Percentiles rank a stretch among this genome's conserved stretches.
These are phyloP conservation scores for Phymanthus crucifer DNA, from an alignment of 92 coral and sea anemone species.

Conservation along the genomic window DNA sequence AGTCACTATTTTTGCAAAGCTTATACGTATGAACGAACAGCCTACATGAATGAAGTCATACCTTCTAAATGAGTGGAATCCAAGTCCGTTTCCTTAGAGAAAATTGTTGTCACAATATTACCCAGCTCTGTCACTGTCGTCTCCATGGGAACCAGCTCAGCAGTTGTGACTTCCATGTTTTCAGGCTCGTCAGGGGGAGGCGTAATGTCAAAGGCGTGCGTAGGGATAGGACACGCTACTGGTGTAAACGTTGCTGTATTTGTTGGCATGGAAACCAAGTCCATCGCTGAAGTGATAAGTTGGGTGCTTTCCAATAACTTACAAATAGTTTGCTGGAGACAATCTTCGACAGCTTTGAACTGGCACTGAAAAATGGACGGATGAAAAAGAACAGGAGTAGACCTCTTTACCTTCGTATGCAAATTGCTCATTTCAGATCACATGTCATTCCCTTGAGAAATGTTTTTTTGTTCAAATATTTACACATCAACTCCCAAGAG, in stretches of 20 bases:
- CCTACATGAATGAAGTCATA: neutral
- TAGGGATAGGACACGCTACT: constrained; percentile 14
- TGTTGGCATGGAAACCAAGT: constrained; percentile 15
- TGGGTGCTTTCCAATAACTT: constrained; percentile 36
- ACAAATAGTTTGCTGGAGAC: constrained; percentile 16
- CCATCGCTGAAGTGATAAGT: constrained; percentile 10
- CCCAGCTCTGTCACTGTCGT: constrained; percentile 25
- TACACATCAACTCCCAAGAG: too few relatives aligned
- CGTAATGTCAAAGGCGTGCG: constrained; percentile 28
- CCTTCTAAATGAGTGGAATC: neutral
- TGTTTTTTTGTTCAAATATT: too few relatives aligned
- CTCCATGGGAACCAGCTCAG: constrained; percentile 38
- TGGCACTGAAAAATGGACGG: constrained; percentile 9
- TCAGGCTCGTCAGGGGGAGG: constrained; percentile 42
- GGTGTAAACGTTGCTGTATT: constrained; percentile 17
- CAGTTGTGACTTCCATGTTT: constrained; percentile 20
- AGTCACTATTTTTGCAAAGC: too few relatives aligned
- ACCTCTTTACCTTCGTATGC: neutral
- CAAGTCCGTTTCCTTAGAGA: neutral
- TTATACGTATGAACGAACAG: neutral
- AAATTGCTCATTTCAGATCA: too few relatives aligned
- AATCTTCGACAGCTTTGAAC: constrained; percentile 14
- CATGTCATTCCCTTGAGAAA: too few relatives aligned
- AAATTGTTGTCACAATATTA: constrained; percentile 1
- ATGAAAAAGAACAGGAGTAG: neutral